Conservation (phyloP, 2,113 vertebrate species). For the Albula goreensis region DNA sequence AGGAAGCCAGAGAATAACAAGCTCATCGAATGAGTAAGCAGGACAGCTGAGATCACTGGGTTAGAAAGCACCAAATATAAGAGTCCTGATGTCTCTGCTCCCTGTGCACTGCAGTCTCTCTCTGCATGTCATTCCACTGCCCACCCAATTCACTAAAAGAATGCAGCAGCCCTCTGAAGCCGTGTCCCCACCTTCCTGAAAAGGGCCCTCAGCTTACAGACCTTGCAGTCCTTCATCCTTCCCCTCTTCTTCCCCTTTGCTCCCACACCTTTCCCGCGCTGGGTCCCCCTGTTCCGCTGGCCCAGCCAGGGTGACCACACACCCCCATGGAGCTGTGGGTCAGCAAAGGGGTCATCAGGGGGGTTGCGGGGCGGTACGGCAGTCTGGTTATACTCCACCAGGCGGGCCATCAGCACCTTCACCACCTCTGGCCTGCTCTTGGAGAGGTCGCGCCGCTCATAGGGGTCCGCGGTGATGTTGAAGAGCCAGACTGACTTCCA, state of each 20-base stretch:
- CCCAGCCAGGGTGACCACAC: slow-evolving; percentile 90
- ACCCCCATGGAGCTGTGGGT: slow-evolving; percentile 84
- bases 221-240: slow-evolving; percentile 56
- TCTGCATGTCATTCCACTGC: background rate
- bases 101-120: background rate
- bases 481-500: slow-evolving; percentile 91
- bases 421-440: slow-evolving; percentile 77
- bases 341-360: slow-evolving; percentile 84
- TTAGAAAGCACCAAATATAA: background rate
- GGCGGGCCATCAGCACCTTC: slow-evolving; percentile 75
- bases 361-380: slow-evolving; percentile 82
- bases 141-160: slow-evolving; percentile 41
- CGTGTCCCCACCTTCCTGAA: slow-evolving; percentile 64
- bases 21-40: background rate
- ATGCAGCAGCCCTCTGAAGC: slow-evolving; percentile 58
- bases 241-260: slow-evolving; percentile 51
- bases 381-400: slow-evolving; percentile 85
- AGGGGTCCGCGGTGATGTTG: slow-evolving; percentile 85
- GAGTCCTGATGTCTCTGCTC: no score
- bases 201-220: slow-evolving; percentile 66
- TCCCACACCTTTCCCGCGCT: slow-evolving; percentile 35
- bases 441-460: slow-evolving; percentile 84
- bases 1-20: background rate
- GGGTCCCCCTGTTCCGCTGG: slow-evolving; percentile 48
- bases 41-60: background rate